Evolutionary conservation across 2,113 vertebrate species (phyloP).

Genomic region (Prochilodus magdalenae): DNA sequence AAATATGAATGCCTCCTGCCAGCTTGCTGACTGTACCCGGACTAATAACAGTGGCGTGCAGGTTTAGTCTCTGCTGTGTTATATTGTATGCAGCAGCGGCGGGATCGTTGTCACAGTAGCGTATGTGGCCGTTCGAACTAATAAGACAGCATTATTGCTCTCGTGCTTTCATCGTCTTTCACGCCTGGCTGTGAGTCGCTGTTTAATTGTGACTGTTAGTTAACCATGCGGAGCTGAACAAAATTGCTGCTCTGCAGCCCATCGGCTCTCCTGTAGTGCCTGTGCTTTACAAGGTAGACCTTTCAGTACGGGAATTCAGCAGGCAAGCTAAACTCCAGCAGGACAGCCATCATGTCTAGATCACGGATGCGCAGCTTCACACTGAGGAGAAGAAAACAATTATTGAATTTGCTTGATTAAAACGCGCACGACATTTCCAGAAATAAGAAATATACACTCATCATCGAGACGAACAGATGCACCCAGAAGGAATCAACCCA

Average conservation of each 20-base stretch:
- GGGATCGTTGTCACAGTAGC: background rate
- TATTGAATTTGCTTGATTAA: too few relatives aligned
- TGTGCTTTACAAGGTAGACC: slow-evolving; percentile 10
- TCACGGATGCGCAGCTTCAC: background rate
- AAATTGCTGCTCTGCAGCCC: background rate
- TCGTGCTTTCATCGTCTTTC: background rate
- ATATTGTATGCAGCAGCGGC: background rate
- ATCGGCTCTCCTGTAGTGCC: background rate
- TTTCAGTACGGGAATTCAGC: slow-evolving; percentile 5
- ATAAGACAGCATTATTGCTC: background rate
- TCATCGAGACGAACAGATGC: too few relatives aligned
- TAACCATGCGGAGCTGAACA: slow-evolving; percentile 14
- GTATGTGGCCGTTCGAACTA: background rate
- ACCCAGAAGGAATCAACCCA: too few relatives aligned
- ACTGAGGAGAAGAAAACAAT: too few relatives aligned
- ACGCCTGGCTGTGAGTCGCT: background rate
- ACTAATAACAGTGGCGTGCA: background rate
- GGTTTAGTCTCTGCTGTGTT: background rate
- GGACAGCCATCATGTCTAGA: slow-evolving; percentile 1
- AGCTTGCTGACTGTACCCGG: background rate
- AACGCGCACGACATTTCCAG: too few relatives aligned
- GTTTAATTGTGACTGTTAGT: slow-evolving; percentile 26
- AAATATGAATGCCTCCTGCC: background rate
- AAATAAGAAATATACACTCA: too few relatives aligned
- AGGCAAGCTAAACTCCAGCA: background rate